phyloP scores from a whole-genome alignment of 2,888 invertebrate genomes.

The Latrodectus hesperus region DNA sequence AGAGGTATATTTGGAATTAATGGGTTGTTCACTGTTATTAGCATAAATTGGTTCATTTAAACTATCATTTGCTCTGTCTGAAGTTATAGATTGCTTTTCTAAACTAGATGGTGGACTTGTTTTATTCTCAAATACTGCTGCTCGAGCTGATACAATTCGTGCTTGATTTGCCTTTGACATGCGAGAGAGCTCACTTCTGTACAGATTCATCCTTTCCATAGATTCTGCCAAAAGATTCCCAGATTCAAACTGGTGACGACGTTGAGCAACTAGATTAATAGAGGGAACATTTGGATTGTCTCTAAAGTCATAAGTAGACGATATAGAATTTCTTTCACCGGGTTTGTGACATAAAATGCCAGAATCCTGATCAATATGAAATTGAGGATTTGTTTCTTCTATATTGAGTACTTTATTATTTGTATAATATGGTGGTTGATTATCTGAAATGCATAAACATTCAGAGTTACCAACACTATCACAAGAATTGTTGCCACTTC shows the following conservation, averaged over 20 bases:
- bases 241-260: slow-evolving; percentile 84
- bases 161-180: slow-evolving; percentile 79
- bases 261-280: slow-evolving; percentile 83
- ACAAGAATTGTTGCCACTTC: slow-evolving; percentile 41
- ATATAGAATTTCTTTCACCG: slow-evolving; percentile 55
- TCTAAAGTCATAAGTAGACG: slow-evolving; percentile 32
- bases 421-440: slow-evolving; percentile 11
- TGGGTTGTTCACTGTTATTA: slow-evolving; percentile 3
- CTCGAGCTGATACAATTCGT: slow-evolving; percentile 73
- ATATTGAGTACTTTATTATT: slow-evolving; percentile 17
- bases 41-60: slow-evolving; percentile 11
- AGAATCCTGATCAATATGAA: not conserved
- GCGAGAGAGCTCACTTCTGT: slow-evolving; percentile 73
- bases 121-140: slow-evolving; percentile 74
- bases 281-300: slow-evolving; percentile 41
- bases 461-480: slow-evolving; percentile 34
- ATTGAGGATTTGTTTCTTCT: slow-evolving; percentile 15
- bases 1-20: slow-evolving; percentile 12
- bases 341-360: slow-evolving; percentile 5
- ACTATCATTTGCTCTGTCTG: slow-evolving; percentile 11
- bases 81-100: not conserved
- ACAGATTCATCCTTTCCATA: slow-evolving; percentile 74
- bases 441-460: slow-evolving; percentile 29
- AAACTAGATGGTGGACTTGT: slow-evolving; percentile 2
- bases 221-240: slow-evolving; percentile 75